Conservation (phyloP, 2,888 invertebrate genomes). For the Linyphia triangularis region DNA sequence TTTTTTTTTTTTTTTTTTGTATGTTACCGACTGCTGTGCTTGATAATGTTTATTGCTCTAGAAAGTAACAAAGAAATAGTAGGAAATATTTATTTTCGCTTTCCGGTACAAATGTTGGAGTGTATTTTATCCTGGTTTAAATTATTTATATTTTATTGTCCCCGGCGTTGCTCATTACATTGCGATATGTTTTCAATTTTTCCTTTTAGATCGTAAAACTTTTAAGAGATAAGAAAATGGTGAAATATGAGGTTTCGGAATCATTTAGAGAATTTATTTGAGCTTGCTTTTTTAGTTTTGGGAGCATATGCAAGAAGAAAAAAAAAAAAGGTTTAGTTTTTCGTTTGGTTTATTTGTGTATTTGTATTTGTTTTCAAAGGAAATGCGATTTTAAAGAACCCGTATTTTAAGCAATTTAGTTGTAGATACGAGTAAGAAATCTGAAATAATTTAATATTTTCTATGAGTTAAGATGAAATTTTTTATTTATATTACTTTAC, state of each 20-base stretch:
- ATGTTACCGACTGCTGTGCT: neutral
- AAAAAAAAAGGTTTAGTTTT: neutral
- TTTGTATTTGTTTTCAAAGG: neutral
- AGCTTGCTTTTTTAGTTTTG: neutral
- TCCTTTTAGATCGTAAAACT: constrained; percentile 52
- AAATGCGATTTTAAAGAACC: too few relatives aligned
- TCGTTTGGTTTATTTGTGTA: neutral
- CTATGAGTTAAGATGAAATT: too few relatives aligned
- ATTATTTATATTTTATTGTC: constrained; percentile 24
- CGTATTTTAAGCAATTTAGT: too few relatives aligned
- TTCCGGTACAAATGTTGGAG: constrained; percentile 50
- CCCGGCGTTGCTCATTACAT: constrained; percentile 42
- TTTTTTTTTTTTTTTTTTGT: neutral
- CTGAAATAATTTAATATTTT: too few relatives aligned
- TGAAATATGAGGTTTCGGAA: constrained; percentile 48
- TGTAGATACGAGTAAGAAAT: too few relatives aligned
- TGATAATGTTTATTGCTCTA: constrained; percentile 59
- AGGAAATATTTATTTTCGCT: constrained; percentile 46
- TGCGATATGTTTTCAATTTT: constrained; percentile 63
- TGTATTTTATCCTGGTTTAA: neutral
- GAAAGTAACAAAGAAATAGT: neutral
- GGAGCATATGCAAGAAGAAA: too few relatives aligned
- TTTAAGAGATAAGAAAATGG: constrained; percentile 36
- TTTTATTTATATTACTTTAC: too few relatives aligned
- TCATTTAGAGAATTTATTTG: constrained; percentile 43